Percentiles rank a stretch among this genome's conserved stretches.
phyloP scores from a whole-genome alignment of 2,797 vertebrate species.

The Bradypodion pumilum region DNA sequence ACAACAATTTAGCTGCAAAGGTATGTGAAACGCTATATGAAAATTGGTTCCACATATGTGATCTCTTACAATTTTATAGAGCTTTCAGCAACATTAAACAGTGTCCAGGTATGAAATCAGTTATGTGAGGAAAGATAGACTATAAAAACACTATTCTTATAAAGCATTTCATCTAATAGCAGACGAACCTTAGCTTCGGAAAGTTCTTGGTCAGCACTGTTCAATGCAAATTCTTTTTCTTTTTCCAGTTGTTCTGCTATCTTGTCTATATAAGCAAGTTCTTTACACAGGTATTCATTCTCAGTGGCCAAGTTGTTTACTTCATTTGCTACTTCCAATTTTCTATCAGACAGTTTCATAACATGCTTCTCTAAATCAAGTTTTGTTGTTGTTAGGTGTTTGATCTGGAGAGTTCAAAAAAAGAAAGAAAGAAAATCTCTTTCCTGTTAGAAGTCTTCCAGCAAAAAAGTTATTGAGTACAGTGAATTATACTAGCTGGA shows the following conservation, averaged over 20 bases:
- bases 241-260: constrained; percentile 69
- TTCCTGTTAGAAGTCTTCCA: constrained; percentile 19
- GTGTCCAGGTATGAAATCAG: not conserved
- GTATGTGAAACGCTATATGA: not conserved
- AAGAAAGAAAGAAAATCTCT: constrained; percentile 47
- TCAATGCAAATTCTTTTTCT: constrained; percentile 68
- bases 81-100: not conserved
- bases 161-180: constrained; percentile 36
- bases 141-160: not conserved
- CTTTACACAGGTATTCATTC: constrained; percentile 71
- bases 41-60: not conserved
- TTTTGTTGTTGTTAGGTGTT: constrained; percentile 72
- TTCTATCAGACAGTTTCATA: constrained; percentile 68
- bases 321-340: constrained; percentile 65
- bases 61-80: not conserved
- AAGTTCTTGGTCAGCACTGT: constrained; percentile 67
- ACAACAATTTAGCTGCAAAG: not conserved
- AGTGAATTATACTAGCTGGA: too few species aligned
- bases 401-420: constrained; percentile 65
- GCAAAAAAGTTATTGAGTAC: not conserved
- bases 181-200: constrained; percentile 73
- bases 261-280: constrained; percentile 72
- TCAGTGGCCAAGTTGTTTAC: constrained; percentile 67
- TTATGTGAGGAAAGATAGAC: not conserved
- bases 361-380: constrained; percentile 71